Evolutionary conservation across 1,140 invertebrate genomes (phyloP).

Genomic region (Heliconius nattereri): DNA sequence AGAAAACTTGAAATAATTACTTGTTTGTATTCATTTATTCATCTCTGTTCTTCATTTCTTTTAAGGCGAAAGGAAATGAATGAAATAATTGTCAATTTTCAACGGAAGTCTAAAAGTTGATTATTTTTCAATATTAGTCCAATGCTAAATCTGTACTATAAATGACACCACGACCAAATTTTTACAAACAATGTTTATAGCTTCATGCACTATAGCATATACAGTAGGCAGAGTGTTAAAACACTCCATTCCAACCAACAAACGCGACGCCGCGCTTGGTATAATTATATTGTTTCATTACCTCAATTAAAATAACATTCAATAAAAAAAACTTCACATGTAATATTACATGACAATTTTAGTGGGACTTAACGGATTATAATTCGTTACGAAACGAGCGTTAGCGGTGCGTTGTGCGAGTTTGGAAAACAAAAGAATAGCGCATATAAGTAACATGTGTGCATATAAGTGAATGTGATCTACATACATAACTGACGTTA

Average conservation of each 20-base stretch:
- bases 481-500: slow-evolving; percentile 35
- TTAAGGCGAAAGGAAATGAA: background rate
- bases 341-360: background rate
- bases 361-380: slow-evolving; percentile 28
- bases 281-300: too few species aligned
- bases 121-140: background rate
- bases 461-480: slow-evolving; percentile 28
- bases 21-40: background rate
- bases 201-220: too few species aligned
- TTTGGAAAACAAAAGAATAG: slow-evolving; percentile 32
- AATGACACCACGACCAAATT: too few species aligned
- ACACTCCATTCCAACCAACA: too few species aligned
- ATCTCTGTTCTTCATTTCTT: background rate
- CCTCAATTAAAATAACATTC: background rate
- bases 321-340: background rate
- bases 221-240: too few species aligned
- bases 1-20: background rate
- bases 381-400: slow-evolving; percentile 29
- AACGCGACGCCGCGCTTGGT: too few species aligned
- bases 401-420: slow-evolving; percentile 25
- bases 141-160: background rate
- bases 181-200: too few species aligned
- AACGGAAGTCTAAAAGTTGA: too few species aligned
- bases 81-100: too few species aligned
- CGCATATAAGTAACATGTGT: background rate